phyloP scores from a whole-genome alignment of 2,888 invertebrate species.

The Nymphalis c-album region DNA sequence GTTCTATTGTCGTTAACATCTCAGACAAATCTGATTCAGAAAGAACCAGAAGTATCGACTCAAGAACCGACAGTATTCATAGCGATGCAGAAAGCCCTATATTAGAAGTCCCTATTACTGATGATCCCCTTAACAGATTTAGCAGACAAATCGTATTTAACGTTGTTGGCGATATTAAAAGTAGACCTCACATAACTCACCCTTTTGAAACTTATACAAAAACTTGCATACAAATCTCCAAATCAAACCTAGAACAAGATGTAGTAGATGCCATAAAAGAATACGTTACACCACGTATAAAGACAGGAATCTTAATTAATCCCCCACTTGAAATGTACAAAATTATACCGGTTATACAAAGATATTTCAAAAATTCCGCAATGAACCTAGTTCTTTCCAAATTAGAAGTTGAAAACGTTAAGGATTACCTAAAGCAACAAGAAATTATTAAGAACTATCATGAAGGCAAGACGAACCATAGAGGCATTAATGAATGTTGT shows the following conservation, averaged over 20 bases:
- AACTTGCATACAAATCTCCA: not conserved
- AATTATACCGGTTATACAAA: not conserved
- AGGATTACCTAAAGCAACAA: constrained; percentile 39
- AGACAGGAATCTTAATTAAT: not conserved
- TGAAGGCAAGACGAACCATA: constrained; percentile 43
- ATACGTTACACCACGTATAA: not conserved
- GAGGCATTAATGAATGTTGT: constrained; percentile 42
- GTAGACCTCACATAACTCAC: constrained; percentile 30
- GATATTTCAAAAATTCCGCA: not conserved
- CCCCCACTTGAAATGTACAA: not conserved
- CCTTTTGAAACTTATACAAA: constrained; percentile 31
- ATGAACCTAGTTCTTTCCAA: not conserved
- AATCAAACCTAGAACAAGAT: constrained; percentile 1
- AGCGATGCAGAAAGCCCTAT: not conserved
- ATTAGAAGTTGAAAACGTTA: constrained; percentile 35
- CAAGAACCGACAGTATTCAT: not conserved
- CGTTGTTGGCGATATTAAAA: not conserved
- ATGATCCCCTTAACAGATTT: not conserved
- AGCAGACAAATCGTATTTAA: not conserved
- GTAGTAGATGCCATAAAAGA: not conserved
- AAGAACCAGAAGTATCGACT: no score
- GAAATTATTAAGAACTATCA: constrained; percentile 42
- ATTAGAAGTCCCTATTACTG: not conserved
- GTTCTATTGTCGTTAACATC: no score
- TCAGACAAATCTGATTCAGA: not conserved